Conservation (phyloP, 2,888 invertebrate species). For the Ophion costatus region DNA sequence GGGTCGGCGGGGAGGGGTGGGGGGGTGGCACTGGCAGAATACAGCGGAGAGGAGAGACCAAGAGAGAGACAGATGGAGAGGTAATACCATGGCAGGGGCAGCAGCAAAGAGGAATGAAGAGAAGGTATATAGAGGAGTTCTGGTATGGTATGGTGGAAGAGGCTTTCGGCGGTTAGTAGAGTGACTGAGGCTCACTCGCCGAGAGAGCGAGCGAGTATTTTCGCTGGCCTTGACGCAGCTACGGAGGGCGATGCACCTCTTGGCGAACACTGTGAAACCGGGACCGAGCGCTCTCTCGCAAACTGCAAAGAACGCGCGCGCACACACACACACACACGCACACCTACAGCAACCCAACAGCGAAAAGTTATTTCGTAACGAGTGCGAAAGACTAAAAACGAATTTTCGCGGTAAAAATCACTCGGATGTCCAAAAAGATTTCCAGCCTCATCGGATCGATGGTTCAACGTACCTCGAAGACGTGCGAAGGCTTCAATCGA, state of each 20-base stretch:
- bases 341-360: conserved; percentile 10
- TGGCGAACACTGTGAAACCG: conserved; percentile 81
- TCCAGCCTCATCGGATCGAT: not conserved
- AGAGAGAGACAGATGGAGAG: conserved; percentile 17
- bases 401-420: conserved; percentile 15
- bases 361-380: conserved; percentile 37
- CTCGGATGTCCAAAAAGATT: not conserved
- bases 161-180: conserved; percentile 78
- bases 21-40: conserved; percentile 43
- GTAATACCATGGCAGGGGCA: conserved; percentile 55
- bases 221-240: conserved; percentile 84
- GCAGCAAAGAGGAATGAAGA: conserved; percentile 60
- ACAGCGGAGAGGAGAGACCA: conserved; percentile 17
- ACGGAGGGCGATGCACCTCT: conserved; percentile 83
- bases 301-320: conserved; percentile 52
- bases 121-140: conserved; percentile 57
- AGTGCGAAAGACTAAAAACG: conserved; percentile 25
- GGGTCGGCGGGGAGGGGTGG: conserved; percentile 39
- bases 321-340: conserved; percentile 9
- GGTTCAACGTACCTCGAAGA: too few species aligned
- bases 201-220: conserved; percentile 77
- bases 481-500: too few species aligned
- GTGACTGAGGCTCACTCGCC: conserved; percentile 66
- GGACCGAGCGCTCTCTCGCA: conserved; percentile 71
- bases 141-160: conserved; percentile 65